A percentile compares a stretch with the other conserved stretches of the same genome.
These are phyloP conservation scores for Dryadula phaetusa DNA, from an alignment of 2,888 invertebrate species.

Conservation along the genomic window DNA sequence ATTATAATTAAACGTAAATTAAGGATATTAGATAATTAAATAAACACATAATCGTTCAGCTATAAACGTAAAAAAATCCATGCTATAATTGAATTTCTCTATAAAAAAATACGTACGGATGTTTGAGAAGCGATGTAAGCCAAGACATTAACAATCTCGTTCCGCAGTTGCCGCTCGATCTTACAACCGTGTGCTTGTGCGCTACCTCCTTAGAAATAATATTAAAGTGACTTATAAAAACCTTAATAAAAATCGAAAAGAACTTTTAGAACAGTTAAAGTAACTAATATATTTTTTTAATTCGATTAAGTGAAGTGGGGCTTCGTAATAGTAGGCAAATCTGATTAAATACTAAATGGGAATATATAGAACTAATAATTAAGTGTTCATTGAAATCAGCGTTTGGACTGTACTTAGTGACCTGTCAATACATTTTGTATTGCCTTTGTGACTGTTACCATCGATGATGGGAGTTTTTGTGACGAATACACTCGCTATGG, in stretches of 20 bases:
- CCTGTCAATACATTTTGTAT: conserved; percentile 12
- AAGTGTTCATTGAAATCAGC: conserved; percentile 26
- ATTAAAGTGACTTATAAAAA: conserved; percentile 3
- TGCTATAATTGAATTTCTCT: neutral
- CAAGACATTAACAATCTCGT: conserved; percentile 62
- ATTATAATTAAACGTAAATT: neutral
- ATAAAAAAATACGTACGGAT: conserved; percentile 8
- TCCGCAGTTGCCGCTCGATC: conserved; percentile 61
- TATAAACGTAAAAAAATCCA: neutral
- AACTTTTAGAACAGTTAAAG: neutral
- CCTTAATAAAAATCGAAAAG: neutral
- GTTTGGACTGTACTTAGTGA: conserved; percentile 22
- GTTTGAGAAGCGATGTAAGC: conserved; percentile 64
- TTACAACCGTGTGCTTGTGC: conserved; percentile 58
- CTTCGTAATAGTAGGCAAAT: conserved; percentile 53
- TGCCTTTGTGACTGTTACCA: conserved; percentile 31
- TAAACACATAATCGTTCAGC: neutral
- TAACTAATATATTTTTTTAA: conserved; percentile 48
- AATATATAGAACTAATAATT: conserved; percentile 26
- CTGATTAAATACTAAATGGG: conserved; percentile 38
- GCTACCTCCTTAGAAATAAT: conserved; percentile 32
- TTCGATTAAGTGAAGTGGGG: conserved; percentile 62
- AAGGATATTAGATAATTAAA: neutral
- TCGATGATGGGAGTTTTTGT: conserved; percentile 71
- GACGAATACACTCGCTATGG: conserved; percentile 75